Evolutionary conservation across 64 coral and sea anemone genomes (phyloP).

Genomic region (Stylophora pistillata): DNA sequence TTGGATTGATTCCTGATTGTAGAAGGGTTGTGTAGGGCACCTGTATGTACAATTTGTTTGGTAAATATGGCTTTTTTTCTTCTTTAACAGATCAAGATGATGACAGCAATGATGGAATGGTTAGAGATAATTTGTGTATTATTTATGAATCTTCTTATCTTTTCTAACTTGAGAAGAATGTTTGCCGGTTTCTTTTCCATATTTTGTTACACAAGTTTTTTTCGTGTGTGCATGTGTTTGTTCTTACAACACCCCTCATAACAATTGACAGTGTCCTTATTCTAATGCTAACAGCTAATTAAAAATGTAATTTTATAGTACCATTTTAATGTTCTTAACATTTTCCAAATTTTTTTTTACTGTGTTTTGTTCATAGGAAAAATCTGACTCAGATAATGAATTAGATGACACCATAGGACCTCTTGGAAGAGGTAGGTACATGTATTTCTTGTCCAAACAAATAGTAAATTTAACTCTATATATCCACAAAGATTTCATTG

Average conservation of each 20-base stretch:
- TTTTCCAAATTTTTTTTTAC: not conserved
- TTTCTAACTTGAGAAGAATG: no score
- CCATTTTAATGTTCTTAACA: not conserved
- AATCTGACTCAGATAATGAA: constrained; percentile 97
- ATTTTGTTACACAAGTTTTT: no score
- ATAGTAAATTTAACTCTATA: not conserved
- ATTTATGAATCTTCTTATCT: no score
- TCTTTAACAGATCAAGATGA: constrained; percentile 63
- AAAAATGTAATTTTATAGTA: not conserved
- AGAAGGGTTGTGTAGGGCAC: no score
- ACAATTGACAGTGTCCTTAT: no score
- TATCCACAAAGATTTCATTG: no score
- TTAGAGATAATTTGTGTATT: not conserved
- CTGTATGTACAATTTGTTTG: no score
- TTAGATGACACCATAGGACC: constrained; percentile 70
- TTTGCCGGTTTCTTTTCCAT: no score
- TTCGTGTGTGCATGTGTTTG: no score
- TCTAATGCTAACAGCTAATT: no score
- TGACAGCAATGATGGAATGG: constrained; percentile 84
- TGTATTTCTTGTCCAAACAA: not conserved
- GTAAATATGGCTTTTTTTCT: not conserved
- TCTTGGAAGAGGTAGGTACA: constrained; percentile 28
- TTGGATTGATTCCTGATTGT: no score
- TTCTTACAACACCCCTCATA: no score
- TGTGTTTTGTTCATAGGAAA: constrained; percentile 64